Evolutionary conservation across 2,888 invertebrate species (phyloP).

Genomic region (Drosophila stalkeri): DNA sequence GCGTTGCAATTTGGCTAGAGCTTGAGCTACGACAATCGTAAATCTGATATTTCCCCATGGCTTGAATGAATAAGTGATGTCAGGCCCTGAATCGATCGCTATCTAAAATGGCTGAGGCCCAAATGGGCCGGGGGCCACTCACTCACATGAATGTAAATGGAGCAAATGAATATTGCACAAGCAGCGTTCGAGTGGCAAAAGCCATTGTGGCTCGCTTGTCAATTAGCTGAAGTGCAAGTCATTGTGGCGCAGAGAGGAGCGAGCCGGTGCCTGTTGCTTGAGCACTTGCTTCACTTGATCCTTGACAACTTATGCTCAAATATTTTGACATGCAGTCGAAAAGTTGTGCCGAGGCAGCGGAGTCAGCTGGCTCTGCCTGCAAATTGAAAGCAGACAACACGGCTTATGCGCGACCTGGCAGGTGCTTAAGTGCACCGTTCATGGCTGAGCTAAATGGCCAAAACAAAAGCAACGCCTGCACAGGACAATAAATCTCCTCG

Average conservation of each 20-base stretch:
- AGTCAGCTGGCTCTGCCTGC: slow-evolving; percentile 10
- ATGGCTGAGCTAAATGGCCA: slow-evolving; percentile 54
- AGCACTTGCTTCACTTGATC: slow-evolving; percentile 5
- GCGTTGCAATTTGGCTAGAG: slow-evolving; percentile 63
- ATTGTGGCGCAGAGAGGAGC: not conserved
- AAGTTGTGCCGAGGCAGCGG: not conserved
- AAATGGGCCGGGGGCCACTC: slow-evolving; percentile 15
- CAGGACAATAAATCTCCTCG: slow-evolving; percentile 64
- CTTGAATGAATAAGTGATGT: slow-evolving; percentile 65
- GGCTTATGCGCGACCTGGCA: slow-evolving; percentile 31
- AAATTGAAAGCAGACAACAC: slow-evolving; percentile 19
- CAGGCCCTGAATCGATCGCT: slow-evolving; percentile 39
- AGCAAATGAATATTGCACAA: slow-evolving; percentile 67
- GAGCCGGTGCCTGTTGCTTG: slow-evolving; percentile 28
- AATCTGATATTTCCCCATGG: slow-evolving; percentile 59
- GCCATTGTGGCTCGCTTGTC: slow-evolving; percentile 41
- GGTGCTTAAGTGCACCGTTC: slow-evolving; percentile 30
- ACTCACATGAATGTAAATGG: slow-evolving; percentile 59
- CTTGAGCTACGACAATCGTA: slow-evolving; percentile 40
- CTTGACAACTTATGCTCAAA: slow-evolving; percentile 15
- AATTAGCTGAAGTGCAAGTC: slow-evolving; percentile 48
- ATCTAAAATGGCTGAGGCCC: slow-evolving; percentile 48
- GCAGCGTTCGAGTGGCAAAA: slow-evolving; percentile 49
- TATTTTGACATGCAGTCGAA: slow-evolving; percentile 15
- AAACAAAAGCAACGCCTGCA: slow-evolving; percentile 51